Base-by-base conservation (phyloP, 2,797 vertebrate species). In the Hapalemur alaotrensis region DNA sequence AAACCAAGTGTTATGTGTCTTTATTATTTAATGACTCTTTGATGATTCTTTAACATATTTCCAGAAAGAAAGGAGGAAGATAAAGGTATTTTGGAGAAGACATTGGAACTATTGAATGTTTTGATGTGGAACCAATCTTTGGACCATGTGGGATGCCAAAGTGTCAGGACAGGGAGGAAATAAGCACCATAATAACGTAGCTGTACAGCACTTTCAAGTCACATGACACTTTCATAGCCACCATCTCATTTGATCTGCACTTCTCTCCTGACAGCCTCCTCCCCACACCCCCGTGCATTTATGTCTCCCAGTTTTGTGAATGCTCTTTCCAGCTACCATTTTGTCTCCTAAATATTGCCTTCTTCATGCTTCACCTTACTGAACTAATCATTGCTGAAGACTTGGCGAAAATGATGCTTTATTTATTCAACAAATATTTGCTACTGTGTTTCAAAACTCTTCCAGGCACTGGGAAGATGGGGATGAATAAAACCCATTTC, bases 31-130 rank as follows among this genome's bases (percentile, higher is more conserved):
- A 54, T 7, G 7, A 85, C 48, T 79, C n/a, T 52, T n/a, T 67
- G 38, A 95, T 8, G 7, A 85, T 54, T 79, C n/a, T 52, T n/a
- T 67, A 43, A 95, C 38, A 50, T 48, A 41, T 82, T 83, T 91
- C 73, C 10, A 61, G 48, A 43, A 81, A 79, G 50, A 95, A 88
- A 67, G 57, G n/a, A 86, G 50, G 43, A 75, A 91, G 8, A 69
- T 38, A 93, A 69, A 61, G 12, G 22, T n/a, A 52, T 48, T 92
- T 69, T 72, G 78, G 69, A 87, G 35, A 87, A 78, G 41, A 15
- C 2, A 0, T 59, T 32, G 88, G 50, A 83, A 65, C 25, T 12
- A 2, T 4, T 75, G 63, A 76, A 43, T 32, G 8, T 82, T 89
- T 67, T 69, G 52, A 22, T 43, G 50, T 69, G 25, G 50, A 89